Conservation (phyloP, 2,113 vertebrate genomes). For the Eira barbara region DNA sequence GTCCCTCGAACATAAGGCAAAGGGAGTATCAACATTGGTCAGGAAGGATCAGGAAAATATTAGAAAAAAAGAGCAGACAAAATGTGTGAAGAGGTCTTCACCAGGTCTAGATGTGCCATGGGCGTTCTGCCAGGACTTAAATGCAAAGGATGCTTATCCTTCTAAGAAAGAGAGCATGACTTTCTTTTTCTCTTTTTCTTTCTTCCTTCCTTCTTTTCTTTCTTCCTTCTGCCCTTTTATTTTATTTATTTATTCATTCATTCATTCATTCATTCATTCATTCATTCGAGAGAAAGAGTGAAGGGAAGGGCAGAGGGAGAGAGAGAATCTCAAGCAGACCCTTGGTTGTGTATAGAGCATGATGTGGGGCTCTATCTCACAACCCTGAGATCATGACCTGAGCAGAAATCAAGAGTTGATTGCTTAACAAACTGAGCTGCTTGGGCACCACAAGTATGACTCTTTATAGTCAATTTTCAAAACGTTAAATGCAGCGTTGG, state of each 20-base stretch:
- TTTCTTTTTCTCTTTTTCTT: background rate
- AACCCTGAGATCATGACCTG: background rate
- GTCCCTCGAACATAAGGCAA: background rate
- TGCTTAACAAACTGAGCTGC: background rate
- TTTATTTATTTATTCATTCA: too few relatives aligned
- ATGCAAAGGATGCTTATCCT: background rate
- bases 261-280: background rate
- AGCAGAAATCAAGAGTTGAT: background rate
- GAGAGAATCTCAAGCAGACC: background rate
- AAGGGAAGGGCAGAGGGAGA: too few relatives aligned
- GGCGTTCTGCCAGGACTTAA: background rate
- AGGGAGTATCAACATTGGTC: background rate
- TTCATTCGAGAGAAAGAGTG: background rate
- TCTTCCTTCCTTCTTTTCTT: too few relatives aligned
- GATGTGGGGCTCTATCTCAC: background rate
- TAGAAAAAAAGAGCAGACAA: background rate
- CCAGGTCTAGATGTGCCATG: background rate
- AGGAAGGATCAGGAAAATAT: background rate
- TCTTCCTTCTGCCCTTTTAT: background rate
- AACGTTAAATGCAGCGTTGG: slow-evolving; percentile 69
- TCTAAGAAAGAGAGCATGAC: background rate
- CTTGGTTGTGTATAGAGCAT: background rate
- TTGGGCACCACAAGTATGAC: background rate
- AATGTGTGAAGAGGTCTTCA: background rate
- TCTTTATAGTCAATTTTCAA: background rate